Evolutionary conservation across 1,140 invertebrate species (phyloP).

Genomic region (Drosophila neocordata): DNA sequence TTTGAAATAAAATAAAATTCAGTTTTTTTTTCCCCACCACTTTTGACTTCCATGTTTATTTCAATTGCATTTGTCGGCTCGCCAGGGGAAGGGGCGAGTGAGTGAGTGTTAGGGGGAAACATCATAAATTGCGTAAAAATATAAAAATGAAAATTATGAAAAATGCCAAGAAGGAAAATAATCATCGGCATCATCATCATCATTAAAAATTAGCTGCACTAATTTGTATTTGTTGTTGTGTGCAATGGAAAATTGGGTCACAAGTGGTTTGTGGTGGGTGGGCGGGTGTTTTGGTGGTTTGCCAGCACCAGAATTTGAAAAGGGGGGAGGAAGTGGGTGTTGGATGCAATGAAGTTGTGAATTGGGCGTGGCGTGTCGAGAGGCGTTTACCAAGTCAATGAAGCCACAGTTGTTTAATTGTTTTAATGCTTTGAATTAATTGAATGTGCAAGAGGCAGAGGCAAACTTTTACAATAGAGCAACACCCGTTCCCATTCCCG

Average conservation of each 20-base stretch:
- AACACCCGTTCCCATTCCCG: not conserved
- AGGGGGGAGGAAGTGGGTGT: no score
- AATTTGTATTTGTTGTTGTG: slow-evolving; percentile 54
- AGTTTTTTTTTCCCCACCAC: slow-evolving; percentile 15
- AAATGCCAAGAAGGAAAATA: slow-evolving; percentile 69
- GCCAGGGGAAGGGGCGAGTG: not conserved
- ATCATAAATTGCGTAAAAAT: slow-evolving; percentile 71
- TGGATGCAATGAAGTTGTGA: slow-evolving; percentile 6
- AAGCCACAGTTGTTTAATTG: slow-evolving; percentile 72
- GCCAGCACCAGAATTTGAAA: no score
- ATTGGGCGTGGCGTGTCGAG: not conserved
- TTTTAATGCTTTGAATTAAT: slow-evolving; percentile 81
- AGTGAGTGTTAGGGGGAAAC: not conserved
- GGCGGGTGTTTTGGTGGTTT: no score
- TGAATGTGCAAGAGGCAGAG: slow-evolving; percentile 61
- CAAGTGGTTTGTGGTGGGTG: not conserved
- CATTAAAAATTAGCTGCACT: slow-evolving; percentile 80
- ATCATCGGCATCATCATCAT: slow-evolving; percentile 39
- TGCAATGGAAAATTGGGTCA: slow-evolving; percentile 67
- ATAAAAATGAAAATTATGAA: slow-evolving; percentile 70
- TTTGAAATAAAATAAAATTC: slow-evolving; percentile 22
- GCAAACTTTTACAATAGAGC: slow-evolving; percentile 21
- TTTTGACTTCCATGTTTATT: slow-evolving; percentile 57
- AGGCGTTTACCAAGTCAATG: slow-evolving; percentile 68
- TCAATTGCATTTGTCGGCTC: slow-evolving; percentile 73